Conservation (phyloP, 2,888 invertebrate genomes). For the Apodemia zela region DNA sequence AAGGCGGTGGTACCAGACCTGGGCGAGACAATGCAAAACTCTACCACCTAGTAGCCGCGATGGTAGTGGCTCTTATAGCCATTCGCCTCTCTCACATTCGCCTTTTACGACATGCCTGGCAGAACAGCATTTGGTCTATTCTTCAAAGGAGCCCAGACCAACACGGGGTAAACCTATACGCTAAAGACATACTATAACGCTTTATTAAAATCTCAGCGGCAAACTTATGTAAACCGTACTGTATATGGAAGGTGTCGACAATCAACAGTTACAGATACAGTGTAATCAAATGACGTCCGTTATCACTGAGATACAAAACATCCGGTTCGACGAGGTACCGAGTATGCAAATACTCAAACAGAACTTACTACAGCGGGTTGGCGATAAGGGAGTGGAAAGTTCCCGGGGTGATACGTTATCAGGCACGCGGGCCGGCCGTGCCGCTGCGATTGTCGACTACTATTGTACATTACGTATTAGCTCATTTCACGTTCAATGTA, state of each 20-base stretch:
- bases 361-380: constrained; percentile 26
- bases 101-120: no score
- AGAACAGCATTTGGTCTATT: no score
- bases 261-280: constrained; percentile 13
- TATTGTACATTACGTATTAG: constrained; percentile 11
- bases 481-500: background rate
- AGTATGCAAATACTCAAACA: constrained; percentile 31
- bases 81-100: no score
- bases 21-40: no score
- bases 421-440: constrained; percentile 37
- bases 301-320: constrained; percentile 24
- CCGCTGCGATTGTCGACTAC: constrained; percentile 21
- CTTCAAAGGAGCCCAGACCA: no score
- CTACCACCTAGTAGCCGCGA: no score
- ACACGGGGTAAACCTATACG: no score
- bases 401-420: constrained; percentile 40
- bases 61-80: no score
- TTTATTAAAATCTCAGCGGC: no score
- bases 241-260: background rate
- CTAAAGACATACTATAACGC: no score
- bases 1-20: no score
- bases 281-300: background rate
- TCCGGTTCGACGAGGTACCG: constrained; percentile 27
- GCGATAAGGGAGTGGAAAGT: constrained; percentile 39
- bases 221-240: no score